Base-by-base conservation (phyloP, 1,140 invertebrate genomes). In the Hycleus phaleratus region DNA sequence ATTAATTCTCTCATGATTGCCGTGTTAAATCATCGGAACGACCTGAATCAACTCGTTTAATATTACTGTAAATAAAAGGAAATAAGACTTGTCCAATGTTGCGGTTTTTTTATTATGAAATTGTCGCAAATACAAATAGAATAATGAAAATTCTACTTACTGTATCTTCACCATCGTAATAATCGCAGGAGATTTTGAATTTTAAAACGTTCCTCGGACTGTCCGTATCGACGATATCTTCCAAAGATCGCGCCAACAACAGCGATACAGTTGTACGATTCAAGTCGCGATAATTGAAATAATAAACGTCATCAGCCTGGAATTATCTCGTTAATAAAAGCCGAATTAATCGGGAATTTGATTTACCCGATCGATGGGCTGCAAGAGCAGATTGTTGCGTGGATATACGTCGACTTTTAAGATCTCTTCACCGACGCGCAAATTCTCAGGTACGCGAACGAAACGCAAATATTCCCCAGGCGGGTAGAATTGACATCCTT, bases 401-500 rank as follows among this genome's bases (percentile, higher is more conserved):
- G 87, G 86, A 74, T 86, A 82, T 0, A 88, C 86, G 75, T 89
- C 84, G 3, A 90, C 74, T 63, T 78, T 78, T 11, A 89, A 74
- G 3, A 90, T 81, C 72, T 88, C 84, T 5, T 83, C 80, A 0
- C 86, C 87, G 6, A 84, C 79, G 38, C 72, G 69, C 6, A 86
- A 66, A 65, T 85, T 85, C 69, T 88, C 86, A 3, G 85, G 85
- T 56, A 90, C 84, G 65, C 86, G 77, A 4, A 89, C 84, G 65
- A 90, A 90, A 58, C 86, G 80, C 53, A 88, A 67, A 63, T 88
- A 89, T 68, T 90, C 87, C 5, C 86, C 86, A 1, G 81, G 70
- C 0, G 87, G 87, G 67, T 86, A 87, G 71, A 90, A 90, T 71
- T 88, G 85, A 69, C 88, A 90, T 72, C 84, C 88, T 90, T 18